Conservation (phyloP, 2,797 vertebrate genomes). For the Lemur catta region DNA sequence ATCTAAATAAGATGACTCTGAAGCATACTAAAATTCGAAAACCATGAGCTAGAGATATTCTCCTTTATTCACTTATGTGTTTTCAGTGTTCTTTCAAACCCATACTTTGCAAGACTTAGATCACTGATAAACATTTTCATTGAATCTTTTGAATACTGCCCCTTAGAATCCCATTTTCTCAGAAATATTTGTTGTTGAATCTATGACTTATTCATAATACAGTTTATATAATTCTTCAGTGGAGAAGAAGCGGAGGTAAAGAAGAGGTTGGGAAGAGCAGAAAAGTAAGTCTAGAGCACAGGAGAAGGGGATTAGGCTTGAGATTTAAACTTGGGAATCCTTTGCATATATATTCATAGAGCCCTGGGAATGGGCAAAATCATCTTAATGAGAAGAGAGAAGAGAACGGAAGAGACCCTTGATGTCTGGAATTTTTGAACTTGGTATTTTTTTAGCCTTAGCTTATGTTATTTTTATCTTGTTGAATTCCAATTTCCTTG, state of each 20-base stretch:
- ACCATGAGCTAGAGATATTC: neutral
- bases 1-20: neutral
- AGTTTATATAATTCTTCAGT: neutral
- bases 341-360: neutral
- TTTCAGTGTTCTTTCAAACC: neutral
- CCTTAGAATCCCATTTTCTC: neutral
- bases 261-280: neutral
- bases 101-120: neutral
- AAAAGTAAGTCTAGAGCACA: neutral
- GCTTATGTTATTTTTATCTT: neutral
- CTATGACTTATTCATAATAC: neutral
- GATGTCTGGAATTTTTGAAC: neutral
- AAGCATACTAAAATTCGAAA: neutral
- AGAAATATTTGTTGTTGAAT: neutral
- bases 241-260: neutral
- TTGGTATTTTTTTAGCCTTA: neutral
- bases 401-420: neutral
- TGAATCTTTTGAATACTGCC: neutral
- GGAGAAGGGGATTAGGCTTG: neutral
- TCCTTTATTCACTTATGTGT: fast-evolving
- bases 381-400: neutral
- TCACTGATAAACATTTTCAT: neutral
- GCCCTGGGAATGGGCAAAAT: neutral
- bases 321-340: neutral
- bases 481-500: neutral